A percentile compares a stretch with the other conserved stretches of the same genome.
Evolutionary conservation across 2,797 vertebrate species (phyloP).

Genomic region (Spinus olivaceus): DNA sequence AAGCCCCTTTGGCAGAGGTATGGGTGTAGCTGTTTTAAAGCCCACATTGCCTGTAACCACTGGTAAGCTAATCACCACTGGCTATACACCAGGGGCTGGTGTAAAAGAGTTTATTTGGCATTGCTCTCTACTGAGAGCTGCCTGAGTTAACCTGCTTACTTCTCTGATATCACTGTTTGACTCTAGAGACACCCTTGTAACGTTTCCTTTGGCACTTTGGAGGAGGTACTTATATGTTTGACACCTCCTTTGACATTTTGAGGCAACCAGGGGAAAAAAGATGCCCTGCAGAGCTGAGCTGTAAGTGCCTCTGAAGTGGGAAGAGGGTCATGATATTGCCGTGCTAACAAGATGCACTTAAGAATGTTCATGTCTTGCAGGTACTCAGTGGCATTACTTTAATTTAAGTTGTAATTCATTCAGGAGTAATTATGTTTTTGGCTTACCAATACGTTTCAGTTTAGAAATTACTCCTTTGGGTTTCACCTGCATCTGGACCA

Average conservation of each 20-base stretch:
- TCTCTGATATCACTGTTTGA: background rate
- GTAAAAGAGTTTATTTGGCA: background rate
- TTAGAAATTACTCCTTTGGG: background rate
- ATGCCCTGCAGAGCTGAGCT: background rate
- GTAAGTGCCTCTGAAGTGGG: background rate
- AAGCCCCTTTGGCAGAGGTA: background rate
- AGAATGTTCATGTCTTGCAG: background rate
- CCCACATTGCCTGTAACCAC: background rate
- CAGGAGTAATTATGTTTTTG: background rate
- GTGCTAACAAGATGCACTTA: background rate
- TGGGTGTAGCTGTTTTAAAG: background rate
- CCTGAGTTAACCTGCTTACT: background rate
- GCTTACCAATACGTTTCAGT: background rate
- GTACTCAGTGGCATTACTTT: background rate
- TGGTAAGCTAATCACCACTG: background rate
- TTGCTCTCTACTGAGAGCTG: background rate
- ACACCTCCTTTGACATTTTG: background rate
- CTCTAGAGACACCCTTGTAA: background rate
- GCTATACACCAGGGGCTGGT: background rate
- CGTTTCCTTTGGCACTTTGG: background rate
- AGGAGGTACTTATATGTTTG: background rate
- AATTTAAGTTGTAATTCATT: background rate
- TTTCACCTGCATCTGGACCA: background rate
- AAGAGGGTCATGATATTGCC: accelerated
- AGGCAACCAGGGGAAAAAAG: background rate